These are phyloP conservation scores for Hyles lineata DNA, from an alignment of 2,888 invertebrate species.

Conservation along the genomic window DNA sequence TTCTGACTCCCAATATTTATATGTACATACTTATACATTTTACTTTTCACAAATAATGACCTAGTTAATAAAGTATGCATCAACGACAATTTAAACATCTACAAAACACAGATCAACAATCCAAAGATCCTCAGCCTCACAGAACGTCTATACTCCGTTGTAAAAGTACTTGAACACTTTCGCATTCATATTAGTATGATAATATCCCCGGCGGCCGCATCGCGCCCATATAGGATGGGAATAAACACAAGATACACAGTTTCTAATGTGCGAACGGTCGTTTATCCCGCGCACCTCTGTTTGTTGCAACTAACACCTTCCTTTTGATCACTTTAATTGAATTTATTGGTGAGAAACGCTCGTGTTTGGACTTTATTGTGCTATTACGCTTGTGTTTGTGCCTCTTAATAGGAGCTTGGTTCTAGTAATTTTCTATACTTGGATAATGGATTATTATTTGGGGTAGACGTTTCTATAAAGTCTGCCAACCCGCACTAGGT, in stretches of 20 bases:
- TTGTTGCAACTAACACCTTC: constrained; percentile 32
- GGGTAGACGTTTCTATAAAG: too few species aligned
- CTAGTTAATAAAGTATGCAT: too few species aligned
- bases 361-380: constrained; percentile 17
- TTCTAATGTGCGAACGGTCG: constrained; percentile 32
- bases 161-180: too few species aligned
- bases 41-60: too few species aligned
- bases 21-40: too few species aligned
- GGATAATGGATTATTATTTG: not conserved
- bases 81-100: too few species aligned
- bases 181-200: not conserved
- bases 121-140: too few species aligned
- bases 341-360: constrained; percentile 30
- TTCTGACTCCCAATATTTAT: too few species aligned
- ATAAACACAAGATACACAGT: constrained; percentile 28
- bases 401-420: not conserved
- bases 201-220: not conserved
- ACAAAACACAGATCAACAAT: too few species aligned
- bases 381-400: constrained; percentile 7
- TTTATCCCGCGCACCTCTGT: constrained; percentile 26
- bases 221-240: not conserved
- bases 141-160: too few species aligned
- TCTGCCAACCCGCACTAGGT: too few species aligned
- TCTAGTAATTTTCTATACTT: not conserved
- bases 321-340: constrained; percentile 30